phyloP scores from a whole-genome alignment of 2,113 vertebrate genomes.

The Gracilinanus agilis region DNA sequence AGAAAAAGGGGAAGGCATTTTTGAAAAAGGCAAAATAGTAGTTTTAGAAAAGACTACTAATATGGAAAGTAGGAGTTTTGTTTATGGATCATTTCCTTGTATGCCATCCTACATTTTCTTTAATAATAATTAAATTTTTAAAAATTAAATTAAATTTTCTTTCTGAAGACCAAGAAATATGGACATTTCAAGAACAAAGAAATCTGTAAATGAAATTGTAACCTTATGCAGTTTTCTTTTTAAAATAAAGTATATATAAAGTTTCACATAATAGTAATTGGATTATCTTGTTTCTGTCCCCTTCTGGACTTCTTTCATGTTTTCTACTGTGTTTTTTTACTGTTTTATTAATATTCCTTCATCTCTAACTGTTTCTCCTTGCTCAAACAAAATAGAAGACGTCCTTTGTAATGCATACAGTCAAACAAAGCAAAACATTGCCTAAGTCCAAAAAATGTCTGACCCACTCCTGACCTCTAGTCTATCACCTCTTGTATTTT shows the following conservation, averaged over 20 bases:
- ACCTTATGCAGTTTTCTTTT: neutral
- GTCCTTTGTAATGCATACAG: neutral
- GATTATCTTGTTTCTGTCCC: neutral
- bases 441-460: neutral
- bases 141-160: neutral
- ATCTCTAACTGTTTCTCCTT: neutral
- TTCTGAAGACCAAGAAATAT: neutral
- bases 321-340: neutral
- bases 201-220: neutral
- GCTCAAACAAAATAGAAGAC: neutral
- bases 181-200: neutral
- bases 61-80: neutral
- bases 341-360: neutral
- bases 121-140: neutral
- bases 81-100: neutral
- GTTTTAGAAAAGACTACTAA: neutral
- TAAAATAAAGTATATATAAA: neutral
- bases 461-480: neutral
- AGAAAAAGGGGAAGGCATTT: slow-evolving; percentile 41
- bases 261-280: neutral
- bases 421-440: neutral
- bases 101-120: neutral
- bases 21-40: slow-evolving; percentile 43
- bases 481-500: neutral
- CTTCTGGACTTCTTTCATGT: neutral